Evolutionary conservation across 2,888 invertebrate species (phyloP).

Genomic region (Conops quadrifasciatus): DNA sequence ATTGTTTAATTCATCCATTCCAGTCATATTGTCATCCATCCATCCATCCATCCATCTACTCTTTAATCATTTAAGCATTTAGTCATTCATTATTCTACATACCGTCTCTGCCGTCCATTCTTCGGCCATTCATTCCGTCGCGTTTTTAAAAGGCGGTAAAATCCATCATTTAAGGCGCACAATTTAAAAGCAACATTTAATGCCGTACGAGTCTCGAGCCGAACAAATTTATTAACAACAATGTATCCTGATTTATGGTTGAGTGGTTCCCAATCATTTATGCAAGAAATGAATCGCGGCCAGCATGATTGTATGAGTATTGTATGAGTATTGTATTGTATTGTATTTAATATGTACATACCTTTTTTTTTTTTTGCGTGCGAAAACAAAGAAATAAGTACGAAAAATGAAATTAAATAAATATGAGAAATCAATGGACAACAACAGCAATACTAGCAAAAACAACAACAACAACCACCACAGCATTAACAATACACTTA

Average conservation of each 20-base stretch:
- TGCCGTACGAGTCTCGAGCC: too few species aligned
- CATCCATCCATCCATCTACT: constrained; percentile 29
- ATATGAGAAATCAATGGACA: background rate
- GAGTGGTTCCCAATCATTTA: constrained; percentile 23
- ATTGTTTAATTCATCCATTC: background rate
- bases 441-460: background rate
- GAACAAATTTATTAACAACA: background rate
- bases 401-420: constrained; percentile 8
- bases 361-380: background rate
- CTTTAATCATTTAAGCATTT: constrained; percentile 35
- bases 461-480: constrained; percentile 10
- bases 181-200: too few species aligned
- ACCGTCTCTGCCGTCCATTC: too few species aligned
- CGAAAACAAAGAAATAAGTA: background rate
- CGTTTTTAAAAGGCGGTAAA: too few species aligned
- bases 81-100: constrained; percentile 24
- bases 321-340: too few species aligned
- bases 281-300: constrained; percentile 1
- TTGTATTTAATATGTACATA: background rate
- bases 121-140: too few species aligned
- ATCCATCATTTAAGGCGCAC: too few species aligned
- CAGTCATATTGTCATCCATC: too few species aligned
- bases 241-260: constrained; percentile 28
- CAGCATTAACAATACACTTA: background rate
- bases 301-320: too few species aligned